Conservation (phyloP, 2,797 vertebrate species). For the Premnoplex brunnescens region DNA sequence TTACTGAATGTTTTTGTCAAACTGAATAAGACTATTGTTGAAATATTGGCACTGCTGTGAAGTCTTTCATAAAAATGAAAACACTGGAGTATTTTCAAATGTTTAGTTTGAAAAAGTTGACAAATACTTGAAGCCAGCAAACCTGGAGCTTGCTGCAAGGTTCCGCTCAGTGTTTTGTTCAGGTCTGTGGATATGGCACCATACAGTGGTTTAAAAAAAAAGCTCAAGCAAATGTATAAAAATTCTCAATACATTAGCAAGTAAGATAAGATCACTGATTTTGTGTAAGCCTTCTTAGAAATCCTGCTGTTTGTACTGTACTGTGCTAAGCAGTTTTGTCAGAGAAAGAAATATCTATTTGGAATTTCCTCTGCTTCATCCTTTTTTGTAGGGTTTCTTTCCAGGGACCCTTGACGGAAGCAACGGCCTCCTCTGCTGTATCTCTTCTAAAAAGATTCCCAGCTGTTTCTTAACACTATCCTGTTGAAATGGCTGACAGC, state of each 20-base stretch:
- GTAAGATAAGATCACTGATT: not conserved
- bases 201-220: not conserved
- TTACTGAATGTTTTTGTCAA: not conserved
- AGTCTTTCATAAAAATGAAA: not conserved
- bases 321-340: not conserved
- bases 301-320: not conserved
- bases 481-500: not conserved
- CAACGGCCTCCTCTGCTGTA: not conserved
- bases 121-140: not conserved
- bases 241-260: not conserved
- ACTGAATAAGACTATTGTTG: not conserved
- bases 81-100: not conserved
- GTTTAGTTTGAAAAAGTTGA: not conserved
- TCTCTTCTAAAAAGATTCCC: not conserved
- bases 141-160: not conserved
- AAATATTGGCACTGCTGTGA: not conserved
- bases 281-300: not conserved
- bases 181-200: not conserved
- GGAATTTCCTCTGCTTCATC: not conserved
- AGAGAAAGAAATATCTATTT: not conserved
- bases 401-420: not conserved
- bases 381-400: not conserved
- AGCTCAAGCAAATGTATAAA: not conserved
- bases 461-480: not conserved
- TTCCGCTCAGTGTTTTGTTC: not conserved